phyloP scores from a whole-genome alignment of 2,888 invertebrate species.

The Galeruca laticollis region DNA sequence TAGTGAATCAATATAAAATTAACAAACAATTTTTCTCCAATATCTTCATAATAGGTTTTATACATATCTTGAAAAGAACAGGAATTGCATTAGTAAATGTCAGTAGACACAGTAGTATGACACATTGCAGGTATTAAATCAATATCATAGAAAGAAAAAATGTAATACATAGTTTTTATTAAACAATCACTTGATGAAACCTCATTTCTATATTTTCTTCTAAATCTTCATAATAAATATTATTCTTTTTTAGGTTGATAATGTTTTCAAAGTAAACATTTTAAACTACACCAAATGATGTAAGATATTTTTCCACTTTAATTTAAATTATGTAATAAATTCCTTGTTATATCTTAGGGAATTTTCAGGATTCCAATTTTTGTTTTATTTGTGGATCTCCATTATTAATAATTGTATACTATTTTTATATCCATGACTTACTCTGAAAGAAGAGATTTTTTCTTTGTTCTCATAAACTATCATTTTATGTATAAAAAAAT shows the following conservation, averaged over 20 bases:
- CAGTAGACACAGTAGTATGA: too few species aligned
- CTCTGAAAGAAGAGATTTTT: constrained; percentile 23
- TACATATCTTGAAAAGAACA: too few species aligned
- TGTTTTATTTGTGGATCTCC: constrained; percentile 53
- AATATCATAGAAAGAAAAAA: too few species aligned
- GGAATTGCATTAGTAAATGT: too few species aligned
- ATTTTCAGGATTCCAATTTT: constrained; percentile 43
- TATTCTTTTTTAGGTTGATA: constrained; percentile 76
- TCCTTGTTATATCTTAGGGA: constrained; percentile 45
- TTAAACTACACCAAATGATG: constrained; percentile 31
- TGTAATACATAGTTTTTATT: too few species aligned
- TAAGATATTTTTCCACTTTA: constrained; percentile 43
- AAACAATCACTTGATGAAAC: background rate
- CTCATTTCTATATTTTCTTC: background rate
- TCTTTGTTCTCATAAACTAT: constrained; percentile 8
- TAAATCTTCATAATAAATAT: constrained; percentile 28
- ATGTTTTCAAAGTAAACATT: constrained; percentile 74
- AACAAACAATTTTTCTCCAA: too few species aligned
- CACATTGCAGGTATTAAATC: too few species aligned
- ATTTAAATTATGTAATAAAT: constrained; percentile 45
- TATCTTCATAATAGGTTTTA: too few species aligned
- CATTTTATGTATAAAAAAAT: constrained; percentile 23
- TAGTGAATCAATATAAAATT: too few species aligned
- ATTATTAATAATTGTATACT: constrained; percentile 43
- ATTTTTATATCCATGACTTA: constrained; percentile 45